phyloP scores from a whole-genome alignment of 2,888 invertebrate species.

The Beris chalybata region DNA sequence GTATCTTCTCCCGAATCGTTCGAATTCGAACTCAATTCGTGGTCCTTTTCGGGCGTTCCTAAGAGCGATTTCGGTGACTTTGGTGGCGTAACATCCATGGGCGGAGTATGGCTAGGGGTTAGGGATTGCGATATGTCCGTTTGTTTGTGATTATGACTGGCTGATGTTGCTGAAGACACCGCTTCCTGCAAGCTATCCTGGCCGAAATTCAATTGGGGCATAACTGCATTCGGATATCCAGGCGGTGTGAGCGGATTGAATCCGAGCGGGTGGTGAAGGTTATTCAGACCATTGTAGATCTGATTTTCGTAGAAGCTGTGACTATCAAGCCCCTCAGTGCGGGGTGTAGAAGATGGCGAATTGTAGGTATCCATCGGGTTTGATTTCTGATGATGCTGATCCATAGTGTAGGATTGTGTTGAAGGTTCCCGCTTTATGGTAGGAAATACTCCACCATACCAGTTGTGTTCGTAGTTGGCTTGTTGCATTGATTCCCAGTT shows the following conservation, averaged over 20 bases:
- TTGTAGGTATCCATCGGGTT: slow-evolving; percentile 5
- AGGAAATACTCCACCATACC: slow-evolving; percentile 54
- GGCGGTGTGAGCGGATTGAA: slow-evolving; percentile 67
- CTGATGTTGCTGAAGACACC: slow-evolving; percentile 52
- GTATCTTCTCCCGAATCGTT: slow-evolving; percentile 56
- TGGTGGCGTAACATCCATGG: slow-evolving; percentile 56
- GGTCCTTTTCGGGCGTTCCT: slow-evolving; percentile 47
- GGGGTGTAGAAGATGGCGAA: slow-evolving; percentile 14
- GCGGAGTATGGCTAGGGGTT: slow-evolving; percentile 52
- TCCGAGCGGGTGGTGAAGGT: slow-evolving; percentile 57
- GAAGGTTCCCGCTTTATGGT: slow-evolving; percentile 51
- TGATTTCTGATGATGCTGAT: slow-evolving; percentile 10
- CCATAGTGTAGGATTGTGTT: slow-evolving; percentile 6
- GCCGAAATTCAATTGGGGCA: slow-evolving; percentile 36
- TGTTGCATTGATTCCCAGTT: slow-evolving; percentile 53
- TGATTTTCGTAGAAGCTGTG: slow-evolving; percentile 14
- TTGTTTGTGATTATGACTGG: not conserved
- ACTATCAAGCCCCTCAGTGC: not conserved
- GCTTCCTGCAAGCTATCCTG: slow-evolving; percentile 36
- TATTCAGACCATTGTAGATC: slow-evolving; percentile 12
- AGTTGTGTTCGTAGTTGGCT: slow-evolving; percentile 52
- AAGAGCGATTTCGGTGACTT: slow-evolving; percentile 50
- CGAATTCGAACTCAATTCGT: slow-evolving; percentile 54
- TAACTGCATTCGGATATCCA: slow-evolving; percentile 56
- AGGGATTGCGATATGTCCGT: slow-evolving; percentile 38